Conservation (phyloP, 2,888 invertebrate species). For the Lithophane semibrunnea region DNA sequence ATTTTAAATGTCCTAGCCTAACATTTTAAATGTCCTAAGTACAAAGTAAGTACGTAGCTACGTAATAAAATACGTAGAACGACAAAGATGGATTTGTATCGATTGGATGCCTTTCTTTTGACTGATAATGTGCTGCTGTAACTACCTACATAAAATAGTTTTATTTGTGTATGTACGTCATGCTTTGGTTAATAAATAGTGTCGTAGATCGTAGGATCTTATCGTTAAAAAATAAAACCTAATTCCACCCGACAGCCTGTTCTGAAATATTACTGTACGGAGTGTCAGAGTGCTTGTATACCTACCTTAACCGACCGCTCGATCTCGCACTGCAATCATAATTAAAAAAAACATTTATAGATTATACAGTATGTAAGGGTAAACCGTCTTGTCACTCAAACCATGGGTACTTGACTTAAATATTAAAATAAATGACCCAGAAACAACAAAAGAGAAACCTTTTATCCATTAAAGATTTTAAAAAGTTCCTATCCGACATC, state of each 20-base stretch:
- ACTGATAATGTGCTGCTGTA: background rate
- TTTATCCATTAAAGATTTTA: no score
- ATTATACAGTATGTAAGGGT: no score
- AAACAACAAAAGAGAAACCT: no score
- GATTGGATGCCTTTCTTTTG: background rate
- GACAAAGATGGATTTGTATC: background rate
- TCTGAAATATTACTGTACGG: constrained; percentile 44
- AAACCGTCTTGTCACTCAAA: no score
- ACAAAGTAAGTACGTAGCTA: background rate
- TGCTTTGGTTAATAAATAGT: constrained; percentile 29
- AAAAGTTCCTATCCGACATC: no score
- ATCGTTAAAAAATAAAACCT: constrained; percentile 25
- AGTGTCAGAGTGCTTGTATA: constrained; percentile 27
- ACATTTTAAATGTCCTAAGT: background rate
- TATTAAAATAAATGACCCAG: no score
- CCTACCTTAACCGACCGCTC: constrained; percentile 4
- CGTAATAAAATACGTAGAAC: background rate
- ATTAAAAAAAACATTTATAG: constrained; percentile 20
- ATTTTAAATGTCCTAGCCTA: background rate
- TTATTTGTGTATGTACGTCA: background rate
- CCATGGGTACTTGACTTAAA: no score
- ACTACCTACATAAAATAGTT: background rate
- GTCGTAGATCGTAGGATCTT: constrained; percentile 10
- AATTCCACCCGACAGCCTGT: constrained; percentile 32
- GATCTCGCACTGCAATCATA: constrained; percentile 4